Conservation (phyloP, 2,888 invertebrate species). For the Formica aserva region DNA sequence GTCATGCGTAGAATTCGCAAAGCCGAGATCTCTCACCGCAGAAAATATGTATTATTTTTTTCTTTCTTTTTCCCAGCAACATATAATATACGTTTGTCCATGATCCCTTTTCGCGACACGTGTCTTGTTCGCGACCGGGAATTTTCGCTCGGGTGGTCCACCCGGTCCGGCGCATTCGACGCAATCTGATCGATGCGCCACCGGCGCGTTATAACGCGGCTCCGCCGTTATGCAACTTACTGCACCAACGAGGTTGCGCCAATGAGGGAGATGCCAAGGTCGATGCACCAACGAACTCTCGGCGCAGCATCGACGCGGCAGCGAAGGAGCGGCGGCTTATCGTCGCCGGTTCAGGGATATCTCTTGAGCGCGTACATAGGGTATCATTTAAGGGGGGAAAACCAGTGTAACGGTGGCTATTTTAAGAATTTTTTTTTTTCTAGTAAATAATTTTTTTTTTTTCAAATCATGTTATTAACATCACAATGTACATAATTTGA, state of each 20-base stretch:
- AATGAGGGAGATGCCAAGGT: constrained; percentile 50
- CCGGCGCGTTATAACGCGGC: constrained; percentile 47
- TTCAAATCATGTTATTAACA: too few species aligned
- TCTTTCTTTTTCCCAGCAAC: not conserved
- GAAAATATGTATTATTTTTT: not conserved
- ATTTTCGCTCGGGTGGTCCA: constrained; percentile 19
- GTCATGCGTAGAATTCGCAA: not conserved
- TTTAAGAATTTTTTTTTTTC: too few species aligned
- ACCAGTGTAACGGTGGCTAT: too few species aligned
- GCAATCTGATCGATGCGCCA: constrained; percentile 54
- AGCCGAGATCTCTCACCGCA: not conserved
- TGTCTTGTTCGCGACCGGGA: not conserved
- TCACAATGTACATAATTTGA: too few species aligned
- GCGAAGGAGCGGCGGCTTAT: not conserved
- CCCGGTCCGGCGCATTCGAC: constrained; percentile 37
- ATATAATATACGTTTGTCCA: not conserved
- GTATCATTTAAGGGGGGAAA: not conserved
- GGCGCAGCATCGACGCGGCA: constrained; percentile 36
- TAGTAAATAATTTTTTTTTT: too few species aligned
- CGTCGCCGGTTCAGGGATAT: constrained; percentile 21
- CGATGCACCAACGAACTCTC: constrained; percentile 47
- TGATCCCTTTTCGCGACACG: not conserved
- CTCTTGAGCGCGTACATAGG: not conserved
- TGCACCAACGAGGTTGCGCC: constrained; percentile 51
- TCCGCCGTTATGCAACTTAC: constrained; percentile 52